Evolutionary conservation across 1,140 invertebrate genomes (phyloP), one percentile per base, ranked within the genome.

Genomic region (Brachionus koreanus): DNA sequence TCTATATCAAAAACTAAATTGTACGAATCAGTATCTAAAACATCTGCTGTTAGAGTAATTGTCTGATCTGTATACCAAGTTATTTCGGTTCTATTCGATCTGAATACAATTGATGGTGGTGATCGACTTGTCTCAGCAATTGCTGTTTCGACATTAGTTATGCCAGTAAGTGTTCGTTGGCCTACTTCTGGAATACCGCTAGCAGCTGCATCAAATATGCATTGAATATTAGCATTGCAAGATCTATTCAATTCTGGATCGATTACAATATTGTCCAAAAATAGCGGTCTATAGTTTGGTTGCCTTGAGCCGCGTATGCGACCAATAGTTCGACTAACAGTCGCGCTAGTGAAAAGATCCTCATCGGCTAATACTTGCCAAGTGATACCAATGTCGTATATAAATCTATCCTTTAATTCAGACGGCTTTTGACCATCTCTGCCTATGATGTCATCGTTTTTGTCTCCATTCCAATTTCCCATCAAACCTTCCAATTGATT

Each of bases 391-490:
- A 19, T 37, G 7, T 29, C 39, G 37, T 77, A 77, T 13, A 49
- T 49, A n/a, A 49, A 9, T 25, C 16, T 42, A 23, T 77, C 39
- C 6, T 5, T 52, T 35, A 33, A 9, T 7, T 13, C 12, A 4
- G 12, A 23, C 3, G 42, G 42, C 9, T 0, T 12, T 0, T 42
- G 3, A 9, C 74, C 74, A 42, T 77, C 23, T 57, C 74, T 10
- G n/a, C 7, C 74, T 16, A 29, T 29, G 5, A 77, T 33, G 46
- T 77, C 74, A 23, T 77, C 74, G 6, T 19, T 33, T 35, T 29
- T 52, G 29, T 77, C 13, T 23, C 33, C 35, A 35, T 79, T 79
- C 33, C 39, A 42, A 39, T 79, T 63, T 4, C 76, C 76, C 76
- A 79, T 57, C 19, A 79, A 43, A 19, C 76, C 76, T 39, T 42